Evolutionary conservation across 2,888 invertebrate species (phyloP).

Genomic region (Xanthia icteritia): DNA sequence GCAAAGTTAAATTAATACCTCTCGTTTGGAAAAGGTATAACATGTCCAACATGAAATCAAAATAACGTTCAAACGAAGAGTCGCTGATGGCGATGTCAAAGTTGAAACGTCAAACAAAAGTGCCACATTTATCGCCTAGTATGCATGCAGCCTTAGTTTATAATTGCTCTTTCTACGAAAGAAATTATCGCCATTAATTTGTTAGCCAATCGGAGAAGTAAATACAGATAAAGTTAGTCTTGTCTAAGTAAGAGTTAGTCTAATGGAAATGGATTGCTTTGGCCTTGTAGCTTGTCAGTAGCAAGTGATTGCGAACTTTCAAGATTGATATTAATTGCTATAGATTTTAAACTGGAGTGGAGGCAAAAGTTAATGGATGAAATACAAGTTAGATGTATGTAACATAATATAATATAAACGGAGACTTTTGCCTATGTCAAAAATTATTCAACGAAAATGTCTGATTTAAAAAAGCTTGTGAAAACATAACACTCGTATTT

Average conservation of each 20-base stretch:
- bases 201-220: slow-evolving; percentile 37
- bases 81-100: background rate
- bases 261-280: slow-evolving; percentile 57
- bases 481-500: background rate
- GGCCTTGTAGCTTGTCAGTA: slow-evolving; percentile 35
- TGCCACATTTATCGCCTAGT: background rate
- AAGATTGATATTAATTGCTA: slow-evolving; percentile 53
- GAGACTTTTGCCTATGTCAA: background rate
- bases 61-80: background rate
- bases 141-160: slow-evolving; percentile 3
- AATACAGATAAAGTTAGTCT: slow-evolving; percentile 43
- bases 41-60: background rate
- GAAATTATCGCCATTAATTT: slow-evolving; percentile 54
- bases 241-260: slow-evolving; percentile 53
- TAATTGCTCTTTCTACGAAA: slow-evolving; percentile 47
- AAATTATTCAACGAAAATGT: background rate
- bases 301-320: slow-evolving; percentile 38
- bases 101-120: background rate
- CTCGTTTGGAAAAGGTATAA: background rate
- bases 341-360: slow-evolving; percentile 37
- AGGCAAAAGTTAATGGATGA: slow-evolving; percentile 30
- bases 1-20: background rate
- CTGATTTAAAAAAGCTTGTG: background rate
- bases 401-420: background rate
- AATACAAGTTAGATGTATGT: background rate